These are phyloP conservation scores for Dermatophagoides farinae DNA, from an alignment of 1,140 invertebrate genomes.

Conservation along the genomic window DNA sequence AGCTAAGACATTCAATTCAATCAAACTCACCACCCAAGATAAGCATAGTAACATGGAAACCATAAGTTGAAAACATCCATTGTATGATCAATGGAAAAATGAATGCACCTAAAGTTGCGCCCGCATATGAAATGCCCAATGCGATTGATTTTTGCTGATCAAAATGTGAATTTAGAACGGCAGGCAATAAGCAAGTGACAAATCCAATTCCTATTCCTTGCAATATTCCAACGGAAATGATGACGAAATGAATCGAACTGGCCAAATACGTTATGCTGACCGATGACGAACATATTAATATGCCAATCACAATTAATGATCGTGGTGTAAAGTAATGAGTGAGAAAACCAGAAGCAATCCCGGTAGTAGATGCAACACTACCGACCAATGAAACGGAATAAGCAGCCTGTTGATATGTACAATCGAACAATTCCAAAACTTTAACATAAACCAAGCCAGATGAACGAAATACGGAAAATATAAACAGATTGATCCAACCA, in stretches of 20 bases:
- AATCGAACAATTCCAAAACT: slow-evolving; percentile 15
- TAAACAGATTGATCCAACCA: slow-evolving; percentile 17
- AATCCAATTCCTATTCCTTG: slow-evolving; percentile 17
- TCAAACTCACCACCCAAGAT: slow-evolving; percentile 13
- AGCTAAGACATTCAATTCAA: background rate
- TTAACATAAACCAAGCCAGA: slow-evolving; percentile 18
- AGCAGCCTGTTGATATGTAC: slow-evolving; percentile 16
- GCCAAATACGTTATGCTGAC: slow-evolving; percentile 15
- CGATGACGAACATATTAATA: slow-evolving; percentile 10
- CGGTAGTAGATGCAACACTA: slow-evolving; percentile 5
- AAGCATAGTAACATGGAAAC: slow-evolving; percentile 15
- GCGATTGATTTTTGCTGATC: slow-evolving; percentile 22
- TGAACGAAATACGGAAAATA: slow-evolving; percentile 19
- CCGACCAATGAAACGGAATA: slow-evolving; percentile 18
- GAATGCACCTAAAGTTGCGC: slow-evolving; percentile 24
- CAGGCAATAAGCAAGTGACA: slow-evolving; percentile 3
- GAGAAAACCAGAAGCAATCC: slow-evolving; percentile 16
- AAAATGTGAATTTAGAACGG: slow-evolving; percentile 25
- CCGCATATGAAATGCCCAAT: slow-evolving; percentile 23
- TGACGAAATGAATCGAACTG: slow-evolving; percentile 11
- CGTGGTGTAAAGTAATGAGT: slow-evolving; percentile 17
- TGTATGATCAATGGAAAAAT: slow-evolving; percentile 23
- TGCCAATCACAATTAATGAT: slow-evolving; percentile 13
- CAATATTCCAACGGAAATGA: slow-evolving; percentile 15
- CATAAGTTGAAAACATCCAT: slow-evolving; percentile 19